Conservation (phyloP, 53 echinoderm and acorn worm species). For the Zoroaster sp. region DNA sequence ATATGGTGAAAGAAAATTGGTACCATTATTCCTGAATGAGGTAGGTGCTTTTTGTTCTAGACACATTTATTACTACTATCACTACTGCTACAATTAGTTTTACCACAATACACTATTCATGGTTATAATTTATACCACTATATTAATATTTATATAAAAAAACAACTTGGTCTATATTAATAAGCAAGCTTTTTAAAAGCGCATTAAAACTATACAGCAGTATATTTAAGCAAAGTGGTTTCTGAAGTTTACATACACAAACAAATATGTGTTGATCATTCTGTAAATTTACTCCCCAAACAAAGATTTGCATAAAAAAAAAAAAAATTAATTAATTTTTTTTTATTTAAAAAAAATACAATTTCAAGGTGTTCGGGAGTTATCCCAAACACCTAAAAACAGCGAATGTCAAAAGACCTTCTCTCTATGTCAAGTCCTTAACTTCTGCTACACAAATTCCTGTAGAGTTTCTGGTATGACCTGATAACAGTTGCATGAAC, state of each 20-base stretch:
- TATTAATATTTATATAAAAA: conserved; percentile 36
- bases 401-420: too few species aligned
- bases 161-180: not conserved
- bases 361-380: too few species aligned
- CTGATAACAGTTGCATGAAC: too few species aligned
- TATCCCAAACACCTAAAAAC: too few species aligned
- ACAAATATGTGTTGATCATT: not conserved
- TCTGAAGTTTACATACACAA: conserved; percentile 10
- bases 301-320: too few species aligned
- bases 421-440: too few species aligned
- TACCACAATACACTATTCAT: conserved; percentile 53
- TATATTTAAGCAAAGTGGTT: not conserved
- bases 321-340: too few species aligned
- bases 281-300: not conserved
- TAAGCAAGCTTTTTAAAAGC: conserved; percentile 40
- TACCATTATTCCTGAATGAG: conserved; percentile 10
- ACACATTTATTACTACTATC: not conserved
- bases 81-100: conserved; percentile 31
- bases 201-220: conserved; percentile 27
- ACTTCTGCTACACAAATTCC: too few species aligned
- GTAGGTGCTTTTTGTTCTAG: conserved; percentile 42
- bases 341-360: too few species aligned
- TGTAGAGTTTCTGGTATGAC: too few species aligned
- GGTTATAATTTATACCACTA: conserved; percentile 37
- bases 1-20: not conserved